Conservation (phyloP, 2,113 vertebrate species). For the Perca flavescens region DNA sequence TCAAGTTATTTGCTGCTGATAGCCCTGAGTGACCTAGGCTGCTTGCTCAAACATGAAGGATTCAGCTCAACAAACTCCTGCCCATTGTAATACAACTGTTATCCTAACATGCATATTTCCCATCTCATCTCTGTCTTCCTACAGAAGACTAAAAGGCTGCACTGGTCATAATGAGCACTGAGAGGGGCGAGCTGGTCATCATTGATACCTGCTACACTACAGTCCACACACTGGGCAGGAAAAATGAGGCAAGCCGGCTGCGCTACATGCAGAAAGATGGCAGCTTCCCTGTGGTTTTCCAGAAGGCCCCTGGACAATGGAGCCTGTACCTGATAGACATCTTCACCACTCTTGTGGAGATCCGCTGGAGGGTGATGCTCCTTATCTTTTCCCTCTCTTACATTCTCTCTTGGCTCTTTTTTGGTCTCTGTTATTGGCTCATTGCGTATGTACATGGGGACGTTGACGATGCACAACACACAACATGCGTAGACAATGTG, state of each 20-base stretch:
- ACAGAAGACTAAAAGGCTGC: constrained; percentile 28
- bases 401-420: constrained; percentile 93
- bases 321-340: constrained; percentile 91
- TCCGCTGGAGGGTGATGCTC: constrained; percentile 95
- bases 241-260: constrained; percentile 39
- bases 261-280: constrained; percentile 91
- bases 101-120: background rate
- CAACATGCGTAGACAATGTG: constrained; percentile 89
- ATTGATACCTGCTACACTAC: constrained; percentile 68
- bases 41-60: constrained; percentile 61
- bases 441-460: constrained; percentile 91
- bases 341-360: constrained; percentile 96
- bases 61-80: constrained; percentile 38
- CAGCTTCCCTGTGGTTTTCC: constrained; percentile 91
- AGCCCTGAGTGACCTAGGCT: constrained; percentile 42
- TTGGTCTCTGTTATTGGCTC: constrained; percentile 92
- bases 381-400: constrained; percentile 93
- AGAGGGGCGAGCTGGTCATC: constrained; percentile 28
- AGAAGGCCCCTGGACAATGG: constrained; percentile 90
- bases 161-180: constrained; percentile 52
- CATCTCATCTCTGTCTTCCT: constrained; percentile 9
- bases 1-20: constrained; percentile 14
- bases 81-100: background rate
- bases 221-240: constrained; percentile 37
- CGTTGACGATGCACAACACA: constrained; percentile 25